A percentile compares a stretch with the other conserved stretches of the same genome.
phyloP scores from a whole-genome alignment of 2,797 vertebrate species.

The Leptatherina wallacei region DNA sequence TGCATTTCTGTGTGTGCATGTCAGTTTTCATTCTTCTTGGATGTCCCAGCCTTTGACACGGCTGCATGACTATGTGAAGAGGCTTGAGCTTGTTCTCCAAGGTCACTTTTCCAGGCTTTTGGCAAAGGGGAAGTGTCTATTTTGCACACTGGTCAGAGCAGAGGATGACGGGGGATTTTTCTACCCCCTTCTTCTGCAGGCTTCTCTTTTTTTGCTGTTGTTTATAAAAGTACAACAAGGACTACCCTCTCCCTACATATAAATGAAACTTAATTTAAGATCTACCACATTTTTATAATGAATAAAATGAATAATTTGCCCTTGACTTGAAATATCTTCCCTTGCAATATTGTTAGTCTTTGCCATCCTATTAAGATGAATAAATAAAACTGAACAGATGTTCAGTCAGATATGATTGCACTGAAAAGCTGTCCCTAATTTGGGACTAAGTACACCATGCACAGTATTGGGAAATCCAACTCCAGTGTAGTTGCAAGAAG shows the following conservation, averaged over 20 bases:
- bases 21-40: constrained; percentile 37
- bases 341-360: constrained; percentile 17
- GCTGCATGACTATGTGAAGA: constrained; percentile 65
- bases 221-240: constrained; percentile 35
- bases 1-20: constrained; percentile 35
- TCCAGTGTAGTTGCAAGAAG: constrained; percentile 8
- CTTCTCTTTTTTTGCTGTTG: constrained; percentile 44
- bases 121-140: constrained; percentile 64
- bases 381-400: constrained; percentile 29
- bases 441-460: constrained; percentile 1
- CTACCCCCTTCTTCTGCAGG: constrained; percentile 18
- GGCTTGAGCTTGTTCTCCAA: constrained; percentile 68
- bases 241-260: constrained; percentile 4
- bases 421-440: neutral
- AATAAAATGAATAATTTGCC: constrained; percentile 16
- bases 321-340: constrained; percentile 21
- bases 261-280: constrained; percentile 15
- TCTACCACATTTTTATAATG: neutral
- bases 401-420: constrained; percentile 25
- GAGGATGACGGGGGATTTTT: constrained; percentile 45
- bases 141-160: constrained; percentile 68
- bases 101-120: constrained; percentile 73
- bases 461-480: constrained; percentile 18
- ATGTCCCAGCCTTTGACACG: constrained; percentile 54
- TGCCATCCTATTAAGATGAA: constrained; percentile 14